These are phyloP conservation scores for Parnassius mnemosyne DNA, from an alignment of 2,888 invertebrate genomes.

Conservation along the genomic window DNA sequence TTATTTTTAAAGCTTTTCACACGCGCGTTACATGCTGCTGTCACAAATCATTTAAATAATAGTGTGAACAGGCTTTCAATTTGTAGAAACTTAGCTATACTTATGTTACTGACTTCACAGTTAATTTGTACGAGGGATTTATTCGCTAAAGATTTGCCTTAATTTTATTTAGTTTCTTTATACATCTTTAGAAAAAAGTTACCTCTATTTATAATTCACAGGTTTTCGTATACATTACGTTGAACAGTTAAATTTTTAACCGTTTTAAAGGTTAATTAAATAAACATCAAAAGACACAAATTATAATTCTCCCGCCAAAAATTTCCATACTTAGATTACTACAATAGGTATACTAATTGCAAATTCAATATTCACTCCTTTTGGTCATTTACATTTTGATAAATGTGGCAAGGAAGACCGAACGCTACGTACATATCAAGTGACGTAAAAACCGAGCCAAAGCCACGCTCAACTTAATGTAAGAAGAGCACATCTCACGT, in stretches of 20 bases:
- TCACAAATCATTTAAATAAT: background rate
- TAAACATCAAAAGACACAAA: too few relatives aligned
- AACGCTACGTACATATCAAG: too few relatives aligned
- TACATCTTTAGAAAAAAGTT: background rate
- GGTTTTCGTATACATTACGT: slow-evolving; percentile 15
- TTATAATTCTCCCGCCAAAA: too few relatives aligned
- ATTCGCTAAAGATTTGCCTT: background rate
- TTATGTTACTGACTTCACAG: slow-evolving; percentile 7
- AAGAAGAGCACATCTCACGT: too few relatives aligned
- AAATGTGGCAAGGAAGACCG: too few relatives aligned
- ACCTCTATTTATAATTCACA: background rate
- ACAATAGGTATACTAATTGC: too few relatives aligned
- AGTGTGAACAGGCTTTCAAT: slow-evolving; percentile 2
- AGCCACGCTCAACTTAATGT: too few relatives aligned
- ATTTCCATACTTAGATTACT: too few relatives aligned
- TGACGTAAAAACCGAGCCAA: too few relatives aligned
- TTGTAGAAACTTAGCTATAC: slow-evolving; percentile 7
- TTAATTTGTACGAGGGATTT: slow-evolving; percentile 10
- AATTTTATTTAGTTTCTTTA: background rate
- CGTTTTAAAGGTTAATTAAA: background rate
- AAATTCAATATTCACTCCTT: too few relatives aligned
- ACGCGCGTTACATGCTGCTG: background rate
- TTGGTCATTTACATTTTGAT: too few relatives aligned
- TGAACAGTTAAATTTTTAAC: slow-evolving; percentile 1
- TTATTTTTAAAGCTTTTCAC: background rate